Evolutionary conservation across 2,888 invertebrate species (phyloP).

Genomic region (Drosophila suboccidentalis): DNA sequence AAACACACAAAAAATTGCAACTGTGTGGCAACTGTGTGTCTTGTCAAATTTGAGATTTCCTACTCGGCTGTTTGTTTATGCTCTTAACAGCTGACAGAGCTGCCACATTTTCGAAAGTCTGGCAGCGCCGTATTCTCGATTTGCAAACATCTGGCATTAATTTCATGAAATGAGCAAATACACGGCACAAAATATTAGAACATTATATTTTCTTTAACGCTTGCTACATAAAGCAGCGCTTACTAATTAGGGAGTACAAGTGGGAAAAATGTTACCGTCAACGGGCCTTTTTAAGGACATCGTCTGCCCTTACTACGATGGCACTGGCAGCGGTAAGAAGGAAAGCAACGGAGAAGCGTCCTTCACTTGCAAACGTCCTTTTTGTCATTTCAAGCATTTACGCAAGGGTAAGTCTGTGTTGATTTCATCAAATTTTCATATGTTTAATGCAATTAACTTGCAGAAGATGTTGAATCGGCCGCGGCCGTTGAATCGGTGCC

Average conservation of each 20-base stretch:
- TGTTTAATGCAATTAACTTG: slow-evolving; percentile 15
- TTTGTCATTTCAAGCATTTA: slow-evolving; percentile 96
- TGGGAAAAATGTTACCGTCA: slow-evolving; percentile 92
- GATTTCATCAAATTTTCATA: not conserved
- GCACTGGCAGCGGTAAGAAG: slow-evolving; percentile 86
- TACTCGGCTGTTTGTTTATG: slow-evolving; percentile 43
- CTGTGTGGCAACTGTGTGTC: too few relatives aligned
- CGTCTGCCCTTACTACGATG: slow-evolving; percentile 92
- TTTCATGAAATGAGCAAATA: slow-evolving; percentile 59
- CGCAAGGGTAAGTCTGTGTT: slow-evolving; percentile 88
- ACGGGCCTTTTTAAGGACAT: slow-evolving; percentile 95
- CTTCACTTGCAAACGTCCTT: slow-evolving; percentile 92
- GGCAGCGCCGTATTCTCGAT: slow-evolving; percentile 32
- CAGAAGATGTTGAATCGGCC: slow-evolving; percentile 69
- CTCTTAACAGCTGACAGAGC: slow-evolving; percentile 51
- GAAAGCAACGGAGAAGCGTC: slow-evolving; percentile 87
- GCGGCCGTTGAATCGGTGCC: slow-evolving; percentile 61
- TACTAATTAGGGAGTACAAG: slow-evolving; percentile 54
- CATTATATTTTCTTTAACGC: slow-evolving; percentile 32
- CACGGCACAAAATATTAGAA: slow-evolving; percentile 44
- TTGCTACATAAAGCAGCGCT: slow-evolving; percentile 31
- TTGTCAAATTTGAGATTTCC: slow-evolving; percentile 20
- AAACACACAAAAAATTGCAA: too few relatives aligned
- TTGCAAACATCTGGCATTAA: slow-evolving; percentile 54
- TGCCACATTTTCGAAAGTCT: slow-evolving; percentile 36